A percentile compares a stretch with the other conserved stretches of the same genome.
These are phyloP conservation scores for Huso huso DNA, from an alignment of 2,797 vertebrate genomes.

Conservation along the genomic window DNA sequence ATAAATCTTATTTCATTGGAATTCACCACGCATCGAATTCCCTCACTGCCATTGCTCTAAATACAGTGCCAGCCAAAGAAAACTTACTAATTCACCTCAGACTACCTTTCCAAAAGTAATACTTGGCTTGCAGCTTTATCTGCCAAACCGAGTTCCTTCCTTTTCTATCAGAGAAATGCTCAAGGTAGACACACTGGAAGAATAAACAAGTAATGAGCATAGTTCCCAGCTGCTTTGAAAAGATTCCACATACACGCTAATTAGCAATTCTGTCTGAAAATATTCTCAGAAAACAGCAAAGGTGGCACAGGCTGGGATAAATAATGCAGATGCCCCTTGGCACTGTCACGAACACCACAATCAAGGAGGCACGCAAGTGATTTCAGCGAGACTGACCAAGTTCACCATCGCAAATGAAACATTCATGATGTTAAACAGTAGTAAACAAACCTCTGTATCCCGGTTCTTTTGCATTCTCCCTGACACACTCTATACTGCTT, in stretches of 20 bases:
- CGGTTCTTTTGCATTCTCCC: too few species aligned
- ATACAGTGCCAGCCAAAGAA: too few species aligned
- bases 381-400: constrained; percentile 53
- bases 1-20: too few species aligned
- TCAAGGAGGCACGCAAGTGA: constrained; percentile 45
- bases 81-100: too few species aligned
- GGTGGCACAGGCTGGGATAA: constrained; percentile 58
- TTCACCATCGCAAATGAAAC: constrained; percentile 46
- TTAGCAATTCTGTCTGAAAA: constrained; percentile 69
- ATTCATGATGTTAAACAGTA: constrained; percentile 57
- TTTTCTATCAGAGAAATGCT: constrained; percentile 58
- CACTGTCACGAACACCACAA: constrained; percentile 61
- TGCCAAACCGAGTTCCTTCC: too few species aligned
- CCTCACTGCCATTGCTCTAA: too few species aligned
- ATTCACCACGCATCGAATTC: too few species aligned
- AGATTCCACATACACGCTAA: constrained; percentile 63
- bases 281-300: constrained; percentile 59
- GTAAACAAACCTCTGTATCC: constrained; percentile 17
- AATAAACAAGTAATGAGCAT: constrained; percentile 61
- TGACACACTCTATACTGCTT: neutral
- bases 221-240: constrained; percentile 59
- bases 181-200: constrained; percentile 55
- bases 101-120: too few species aligned
- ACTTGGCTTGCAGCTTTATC: too few species aligned
- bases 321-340: constrained; percentile 68